A percentile compares a stretch with the other conserved stretches of the same genome.
phyloP scores from a whole-genome alignment of 2,888 invertebrate genomes.

The Polyploca ridens region DNA sequence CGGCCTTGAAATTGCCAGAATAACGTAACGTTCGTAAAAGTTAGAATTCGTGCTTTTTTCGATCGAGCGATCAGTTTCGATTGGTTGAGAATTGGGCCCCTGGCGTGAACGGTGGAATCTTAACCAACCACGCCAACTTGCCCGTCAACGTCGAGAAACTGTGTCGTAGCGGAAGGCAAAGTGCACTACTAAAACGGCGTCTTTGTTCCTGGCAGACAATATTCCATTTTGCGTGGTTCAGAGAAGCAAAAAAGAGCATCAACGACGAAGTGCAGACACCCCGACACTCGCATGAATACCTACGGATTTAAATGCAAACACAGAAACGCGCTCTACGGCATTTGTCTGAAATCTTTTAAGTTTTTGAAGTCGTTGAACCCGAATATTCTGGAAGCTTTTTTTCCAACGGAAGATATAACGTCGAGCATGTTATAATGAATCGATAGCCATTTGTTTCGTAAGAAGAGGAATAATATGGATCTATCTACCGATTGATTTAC shows the following conservation, averaged over 20 bases:
- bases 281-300: constrained; percentile 25
- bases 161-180: background rate
- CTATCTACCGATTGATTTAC: background rate
- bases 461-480: background rate
- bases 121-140: too few relatives aligned
- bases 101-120: too few relatives aligned
- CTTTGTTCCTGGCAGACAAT: background rate
- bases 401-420: background rate
- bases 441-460: background rate
- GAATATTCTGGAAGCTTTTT: background rate
- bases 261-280: constrained; percentile 9
- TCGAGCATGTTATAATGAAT: background rate
- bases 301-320: constrained; percentile 35
- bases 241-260: background rate
- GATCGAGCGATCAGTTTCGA: too few relatives aligned
- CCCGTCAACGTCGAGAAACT: background rate
- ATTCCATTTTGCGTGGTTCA: background rate
- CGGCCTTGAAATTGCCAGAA: too few relatives aligned
- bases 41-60: too few relatives aligned
- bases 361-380: constrained; percentile 6
- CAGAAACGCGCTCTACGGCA: constrained; percentile 29
- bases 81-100: too few relatives aligned
- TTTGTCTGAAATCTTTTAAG: constrained; percentile 26
- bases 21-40: too few relatives aligned
- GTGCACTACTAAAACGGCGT: background rate